Evolutionary conservation across 2,797 vertebrate genomes (phyloP).

Genomic region (Acrocephalus scirpaceus): DNA sequence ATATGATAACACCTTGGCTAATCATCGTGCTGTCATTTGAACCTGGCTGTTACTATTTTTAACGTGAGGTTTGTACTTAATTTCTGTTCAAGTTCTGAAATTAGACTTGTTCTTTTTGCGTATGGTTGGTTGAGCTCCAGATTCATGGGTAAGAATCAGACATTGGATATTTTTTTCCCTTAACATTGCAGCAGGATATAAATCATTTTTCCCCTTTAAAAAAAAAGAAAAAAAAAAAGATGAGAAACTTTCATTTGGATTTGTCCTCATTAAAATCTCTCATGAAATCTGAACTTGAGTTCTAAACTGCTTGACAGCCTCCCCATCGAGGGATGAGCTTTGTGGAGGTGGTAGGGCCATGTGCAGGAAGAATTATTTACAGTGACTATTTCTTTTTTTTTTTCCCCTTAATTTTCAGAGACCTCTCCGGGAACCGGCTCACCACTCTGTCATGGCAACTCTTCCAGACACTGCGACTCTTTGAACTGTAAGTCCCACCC

Average conservation of each 20-base stretch:
- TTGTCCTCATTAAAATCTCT: conserved; percentile 26
- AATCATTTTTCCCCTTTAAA: not conserved
- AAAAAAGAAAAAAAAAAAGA: not conserved
- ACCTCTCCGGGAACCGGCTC: conserved; percentile 96
- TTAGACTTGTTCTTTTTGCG: not conserved
- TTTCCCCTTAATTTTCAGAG: conserved; percentile 80
- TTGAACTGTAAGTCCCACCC: conserved; percentile 91
- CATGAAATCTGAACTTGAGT: not conserved
- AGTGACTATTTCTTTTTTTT: not conserved
- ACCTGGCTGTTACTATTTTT: conserved; percentile 35
- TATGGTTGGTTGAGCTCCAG: not conserved
- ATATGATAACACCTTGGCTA: conserved; percentile 17
- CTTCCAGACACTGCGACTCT: conserved; percentile 96
- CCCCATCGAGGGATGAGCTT: not conserved
- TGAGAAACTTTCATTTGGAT: not conserved
- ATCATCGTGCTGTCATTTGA: conserved; percentile 10
- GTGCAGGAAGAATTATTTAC: not conserved
- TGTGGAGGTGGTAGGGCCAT: not conserved
- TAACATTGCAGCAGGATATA: not conserved
- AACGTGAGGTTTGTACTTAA: not conserved
- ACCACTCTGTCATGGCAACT: conserved; percentile 96
- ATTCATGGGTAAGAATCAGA: not conserved
- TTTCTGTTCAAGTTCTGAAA: conserved; percentile 17
- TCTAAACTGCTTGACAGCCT: not conserved
- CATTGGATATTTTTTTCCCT: not conserved